Evolutionary conservation across 2,113 vertebrate species (phyloP).

Genomic region (Tachysurus fulvidraco): DNA sequence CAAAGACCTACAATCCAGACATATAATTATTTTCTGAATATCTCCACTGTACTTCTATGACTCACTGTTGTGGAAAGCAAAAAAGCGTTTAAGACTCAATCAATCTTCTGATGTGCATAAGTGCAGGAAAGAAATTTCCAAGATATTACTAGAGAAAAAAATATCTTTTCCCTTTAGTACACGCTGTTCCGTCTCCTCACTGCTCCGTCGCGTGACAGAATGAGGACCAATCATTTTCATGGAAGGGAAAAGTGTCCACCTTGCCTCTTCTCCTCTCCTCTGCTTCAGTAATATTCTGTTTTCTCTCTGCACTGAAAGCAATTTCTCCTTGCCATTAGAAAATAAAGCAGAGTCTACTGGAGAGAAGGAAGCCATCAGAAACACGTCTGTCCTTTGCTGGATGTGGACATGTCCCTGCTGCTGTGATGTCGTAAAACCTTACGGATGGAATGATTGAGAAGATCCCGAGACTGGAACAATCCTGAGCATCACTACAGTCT

Average conservation of each 20-base stretch:
- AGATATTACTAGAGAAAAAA: constrained; percentile 24
- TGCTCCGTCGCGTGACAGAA: constrained; percentile 55
- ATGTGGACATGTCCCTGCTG: constrained; percentile 2
- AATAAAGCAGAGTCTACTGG: constrained; percentile 58
- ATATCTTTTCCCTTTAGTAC: constrained; percentile 47
- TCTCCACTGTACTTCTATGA: neutral
- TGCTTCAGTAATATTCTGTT: constrained; percentile 34
- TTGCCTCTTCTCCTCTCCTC: constrained; percentile 58
- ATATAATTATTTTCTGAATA: neutral
- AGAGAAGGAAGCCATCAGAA: constrained; percentile 55
- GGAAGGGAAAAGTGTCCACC: constrained; percentile 58
- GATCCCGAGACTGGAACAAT: neutral
- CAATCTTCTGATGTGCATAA: constrained; percentile 30
- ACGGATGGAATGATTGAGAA: neutral
- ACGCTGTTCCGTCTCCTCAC: constrained; percentile 35
- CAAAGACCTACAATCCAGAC: neutral
- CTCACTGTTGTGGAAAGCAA: neutral
- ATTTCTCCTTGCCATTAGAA: constrained; percentile 69
- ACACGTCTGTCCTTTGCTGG: constrained; percentile 39
- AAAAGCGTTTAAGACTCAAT: neutral
- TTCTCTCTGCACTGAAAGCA: constrained; percentile 58
- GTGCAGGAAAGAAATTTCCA: constrained; percentile 26
- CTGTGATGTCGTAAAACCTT: constrained; percentile 1
- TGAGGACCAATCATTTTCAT: constrained; percentile 67
- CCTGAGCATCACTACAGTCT: neutral